Percentiles rank a stretch among this genome's conserved stretches.
Evolutionary conservation across 2,888 invertebrate species (phyloP).

Genomic region (Drosophila kambysellisi): DNA sequence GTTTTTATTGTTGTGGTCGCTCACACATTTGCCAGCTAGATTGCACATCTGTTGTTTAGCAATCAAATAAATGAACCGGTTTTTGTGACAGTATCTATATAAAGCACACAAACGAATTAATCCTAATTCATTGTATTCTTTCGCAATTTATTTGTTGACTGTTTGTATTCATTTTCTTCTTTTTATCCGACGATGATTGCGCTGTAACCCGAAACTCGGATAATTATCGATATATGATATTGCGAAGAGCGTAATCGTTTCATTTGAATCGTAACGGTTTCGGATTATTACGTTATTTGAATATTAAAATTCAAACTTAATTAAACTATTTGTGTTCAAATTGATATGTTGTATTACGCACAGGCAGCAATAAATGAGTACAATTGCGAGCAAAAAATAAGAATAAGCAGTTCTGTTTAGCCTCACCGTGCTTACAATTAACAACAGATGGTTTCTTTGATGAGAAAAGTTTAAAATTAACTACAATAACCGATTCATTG

Average conservation of each 20-base stretch:
- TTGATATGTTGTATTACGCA: not conserved
- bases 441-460: not conserved
- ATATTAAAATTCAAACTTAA: not conserved
- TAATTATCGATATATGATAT: slow-evolving; percentile 33
- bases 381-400: not conserved
- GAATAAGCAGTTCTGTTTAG: not conserved
- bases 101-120: slow-evolving; percentile 7
- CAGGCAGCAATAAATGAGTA: not conserved
- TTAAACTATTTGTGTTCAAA: not conserved
- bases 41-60: slow-evolving; percentile 40
- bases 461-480: not conserved
- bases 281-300: not conserved
- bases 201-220: slow-evolving; percentile 6
- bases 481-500: slow-evolving; percentile 7
- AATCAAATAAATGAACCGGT: slow-evolving; percentile 20
- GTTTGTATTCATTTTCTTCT: slow-evolving; percentile 4
- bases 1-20: slow-evolving; percentile 17
- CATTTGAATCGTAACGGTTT: slow-evolving; percentile 29
- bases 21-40: slow-evolving; percentile 26
- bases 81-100: not conserved
- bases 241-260: slow-evolving; percentile 7
- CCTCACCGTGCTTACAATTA: not conserved
- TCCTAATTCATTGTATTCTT: not conserved
- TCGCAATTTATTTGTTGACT: slow-evolving; percentile 19
- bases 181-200: slow-evolving; percentile 15